phyloP scores from a whole-genome alignment of 2,113 vertebrate species.

The Phylloscopus whistleri region DNA sequence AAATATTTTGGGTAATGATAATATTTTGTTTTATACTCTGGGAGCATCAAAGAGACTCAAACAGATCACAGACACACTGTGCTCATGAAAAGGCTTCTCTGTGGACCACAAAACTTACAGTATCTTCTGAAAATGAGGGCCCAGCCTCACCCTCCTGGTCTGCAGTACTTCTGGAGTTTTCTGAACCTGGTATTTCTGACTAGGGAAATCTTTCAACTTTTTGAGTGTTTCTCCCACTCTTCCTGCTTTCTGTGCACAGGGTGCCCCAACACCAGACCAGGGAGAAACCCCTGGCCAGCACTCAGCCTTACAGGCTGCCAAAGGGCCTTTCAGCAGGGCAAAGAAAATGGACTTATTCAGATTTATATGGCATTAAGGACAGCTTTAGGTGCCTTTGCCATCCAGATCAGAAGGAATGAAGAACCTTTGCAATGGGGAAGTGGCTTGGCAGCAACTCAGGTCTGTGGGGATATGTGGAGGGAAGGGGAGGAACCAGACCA shows the following conservation, averaged over 20 bases:
- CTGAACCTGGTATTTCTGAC: not conserved
- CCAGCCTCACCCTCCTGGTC: not conserved
- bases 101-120: not conserved
- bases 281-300: rapidly evolving
- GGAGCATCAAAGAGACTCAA: not conserved
- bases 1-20: not conserved
- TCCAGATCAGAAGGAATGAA: not conserved
- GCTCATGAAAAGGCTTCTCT: not conserved
- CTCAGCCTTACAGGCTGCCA: not conserved
- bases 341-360: not conserved
- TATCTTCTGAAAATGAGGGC: not conserved
- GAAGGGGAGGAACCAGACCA: not conserved
- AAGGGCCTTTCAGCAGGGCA: not conserved
- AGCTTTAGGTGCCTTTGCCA: not conserved
- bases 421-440: not conserved
- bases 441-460: not conserved
- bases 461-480: not conserved
- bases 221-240: not conserved
- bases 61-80: not conserved
- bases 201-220: not conserved
- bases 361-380: not conserved
- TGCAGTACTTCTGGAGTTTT: not conserved
- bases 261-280: not conserved
- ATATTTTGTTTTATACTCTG: not conserved
- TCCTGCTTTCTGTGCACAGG: not conserved